These are phyloP conservation scores for Lymantria monacha DNA, from an alignment of 2,888 invertebrate species.

Conservation along the genomic window DNA sequence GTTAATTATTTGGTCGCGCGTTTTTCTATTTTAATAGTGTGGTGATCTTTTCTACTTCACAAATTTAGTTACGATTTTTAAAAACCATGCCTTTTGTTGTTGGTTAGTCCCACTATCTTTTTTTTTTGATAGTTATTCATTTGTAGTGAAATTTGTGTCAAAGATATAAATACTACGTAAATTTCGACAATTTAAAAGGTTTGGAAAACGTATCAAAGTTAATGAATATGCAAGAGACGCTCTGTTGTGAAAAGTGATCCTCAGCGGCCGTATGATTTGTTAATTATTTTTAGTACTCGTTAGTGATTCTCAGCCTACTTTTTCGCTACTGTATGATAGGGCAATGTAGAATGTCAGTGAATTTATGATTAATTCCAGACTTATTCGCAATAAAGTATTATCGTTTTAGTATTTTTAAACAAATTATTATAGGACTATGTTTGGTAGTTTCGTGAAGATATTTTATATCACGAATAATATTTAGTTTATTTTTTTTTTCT, in stretches of 20 bases:
- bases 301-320: constrained; percentile 15
- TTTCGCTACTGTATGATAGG: constrained; percentile 17
- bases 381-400: constrained; percentile 18
- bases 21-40: too few relatives aligned
- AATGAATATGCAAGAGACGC: constrained; percentile 25
- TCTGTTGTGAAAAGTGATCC: constrained; percentile 12
- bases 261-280: constrained; percentile 20
- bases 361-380: constrained; percentile 26
- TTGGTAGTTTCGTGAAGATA: background rate
- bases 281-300: constrained; percentile 26
- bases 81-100: too few relatives aligned
- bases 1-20: too few relatives aligned
- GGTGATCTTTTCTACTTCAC: too few relatives aligned
- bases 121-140: too few relatives aligned
- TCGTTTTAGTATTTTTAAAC: constrained; percentile 30
- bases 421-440: constrained; percentile 1
- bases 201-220: too few relatives aligned
- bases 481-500: background rate
- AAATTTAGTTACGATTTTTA: too few relatives aligned
- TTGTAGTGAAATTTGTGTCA: too few relatives aligned
- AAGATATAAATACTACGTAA: too few relatives aligned
- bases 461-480: background rate
- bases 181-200: too few relatives aligned
- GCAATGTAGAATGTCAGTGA: constrained; percentile 32
- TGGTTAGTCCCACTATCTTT: too few relatives aligned